Evolutionary conservation across 2,888 invertebrate species (phyloP).

Genomic region (Abrostola tripartita): DNA sequence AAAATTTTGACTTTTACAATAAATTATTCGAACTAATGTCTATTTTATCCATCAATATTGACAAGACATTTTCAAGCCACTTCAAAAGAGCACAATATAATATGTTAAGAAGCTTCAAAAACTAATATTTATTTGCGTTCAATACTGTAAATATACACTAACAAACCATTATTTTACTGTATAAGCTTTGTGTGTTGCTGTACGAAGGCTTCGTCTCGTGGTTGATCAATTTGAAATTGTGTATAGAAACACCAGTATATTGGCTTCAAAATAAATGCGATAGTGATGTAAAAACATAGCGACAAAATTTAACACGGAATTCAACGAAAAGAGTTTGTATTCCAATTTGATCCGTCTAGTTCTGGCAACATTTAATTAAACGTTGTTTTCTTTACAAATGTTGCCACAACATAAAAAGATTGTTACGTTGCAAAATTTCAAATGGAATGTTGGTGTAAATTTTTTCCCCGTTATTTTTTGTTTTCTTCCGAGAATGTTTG

Average conservation of each 20-base stretch:
- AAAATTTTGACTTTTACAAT: no score
- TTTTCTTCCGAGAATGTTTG: conserved; percentile 89
- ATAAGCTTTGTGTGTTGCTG: conserved; percentile 83
- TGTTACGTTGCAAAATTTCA: conserved; percentile 82
- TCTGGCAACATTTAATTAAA: conserved; percentile 77
- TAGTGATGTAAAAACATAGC: conserved; percentile 27
- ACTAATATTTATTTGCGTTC: conserved; percentile 64
- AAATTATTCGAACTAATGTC: not conserved
- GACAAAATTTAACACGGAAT: conserved; percentile 55
- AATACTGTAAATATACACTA: conserved; percentile 83
- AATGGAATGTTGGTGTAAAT: conserved; percentile 92
- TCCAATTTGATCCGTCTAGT: conserved; percentile 84
- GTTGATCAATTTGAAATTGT: conserved; percentile 87
- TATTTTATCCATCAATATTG: conserved; percentile 10
- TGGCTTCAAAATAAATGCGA: conserved; percentile 71
- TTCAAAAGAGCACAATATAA: conserved; percentile 53
- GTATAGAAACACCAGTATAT: conserved; percentile 74
- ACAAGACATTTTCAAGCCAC: conserved; percentile 2
- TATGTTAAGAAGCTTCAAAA: conserved; percentile 51
- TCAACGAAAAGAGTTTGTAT: conserved; percentile 63
- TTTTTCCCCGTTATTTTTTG: conserved; percentile 73
- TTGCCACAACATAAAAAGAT: conserved; percentile 79
- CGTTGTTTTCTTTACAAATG: conserved; percentile 62
- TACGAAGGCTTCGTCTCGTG: conserved; percentile 74
- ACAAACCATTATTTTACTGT: conserved; percentile 80